A percentile compares a stretch with the other conserved stretches of the same genome.
phyloP scores from a whole-genome alignment of 2,888 invertebrate species.

The Notocelia uddmanniana region DNA sequence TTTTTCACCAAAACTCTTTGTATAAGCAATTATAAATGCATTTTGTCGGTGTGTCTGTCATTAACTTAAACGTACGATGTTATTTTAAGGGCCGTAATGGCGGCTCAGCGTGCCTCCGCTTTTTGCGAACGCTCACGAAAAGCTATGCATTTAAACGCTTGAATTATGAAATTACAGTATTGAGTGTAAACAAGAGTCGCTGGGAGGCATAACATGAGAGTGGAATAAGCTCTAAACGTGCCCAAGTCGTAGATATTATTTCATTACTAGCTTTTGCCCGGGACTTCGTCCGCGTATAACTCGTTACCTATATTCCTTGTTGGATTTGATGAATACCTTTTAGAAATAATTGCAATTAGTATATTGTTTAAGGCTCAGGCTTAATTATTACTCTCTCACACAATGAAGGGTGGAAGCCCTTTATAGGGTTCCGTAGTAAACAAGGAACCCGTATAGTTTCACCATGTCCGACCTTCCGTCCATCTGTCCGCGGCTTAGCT shows the following conservation, averaged over 20 bases:
- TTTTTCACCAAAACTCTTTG: slow-evolving; percentile 84
- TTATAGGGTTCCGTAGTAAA: too few species aligned
- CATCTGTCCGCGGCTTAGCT: too few species aligned
- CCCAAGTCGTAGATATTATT: not conserved
- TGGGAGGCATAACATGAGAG: slow-evolving; percentile 53
- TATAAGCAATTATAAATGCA: slow-evolving; percentile 84
- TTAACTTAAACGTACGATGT: slow-evolving; percentile 86
- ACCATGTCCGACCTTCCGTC: too few species aligned
- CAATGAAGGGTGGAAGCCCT: too few species aligned
- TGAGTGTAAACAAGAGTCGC: slow-evolving; percentile 77
- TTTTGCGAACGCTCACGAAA: slow-evolving; percentile 79
- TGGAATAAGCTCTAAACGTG: slow-evolving; percentile 12
- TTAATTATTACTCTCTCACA: too few species aligned
- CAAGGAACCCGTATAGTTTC: too few species aligned
- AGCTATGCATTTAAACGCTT: slow-evolving; percentile 86
- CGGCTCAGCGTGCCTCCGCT: slow-evolving; percentile 75
- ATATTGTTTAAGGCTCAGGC: too few species aligned
- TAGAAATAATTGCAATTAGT: too few species aligned
- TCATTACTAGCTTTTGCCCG: too few species aligned
- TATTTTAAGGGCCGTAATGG: slow-evolving; percentile 85
- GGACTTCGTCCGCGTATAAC: too few species aligned
- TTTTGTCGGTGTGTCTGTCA: slow-evolving; percentile 84
- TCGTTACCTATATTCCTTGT: too few species aligned
- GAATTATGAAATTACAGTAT: slow-evolving; percentile 85
- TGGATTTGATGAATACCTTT: too few species aligned